A percentile compares a stretch with the other conserved stretches of the same genome.
phyloP scores from a whole-genome alignment of 2,888 invertebrate species.

The Myopa tessellatipennis region DNA sequence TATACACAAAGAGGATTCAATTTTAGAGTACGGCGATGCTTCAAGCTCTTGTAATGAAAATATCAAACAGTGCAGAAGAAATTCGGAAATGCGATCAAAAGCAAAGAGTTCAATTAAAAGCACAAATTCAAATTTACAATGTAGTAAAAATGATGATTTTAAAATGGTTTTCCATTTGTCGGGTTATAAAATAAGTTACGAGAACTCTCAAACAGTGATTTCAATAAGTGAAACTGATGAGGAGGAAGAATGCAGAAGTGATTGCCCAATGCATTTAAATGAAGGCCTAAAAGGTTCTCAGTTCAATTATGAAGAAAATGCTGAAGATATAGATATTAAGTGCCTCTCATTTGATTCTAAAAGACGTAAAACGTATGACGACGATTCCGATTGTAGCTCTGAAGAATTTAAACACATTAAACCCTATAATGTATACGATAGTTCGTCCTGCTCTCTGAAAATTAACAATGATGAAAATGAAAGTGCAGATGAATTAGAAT shows the following conservation, averaged over 20 bases:
- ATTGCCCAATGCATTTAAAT: not conserved
- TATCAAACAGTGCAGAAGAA: no score
- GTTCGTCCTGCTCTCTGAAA: not conserved
- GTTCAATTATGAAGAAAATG: not conserved
- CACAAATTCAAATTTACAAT: no score
- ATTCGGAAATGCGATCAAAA: no score
- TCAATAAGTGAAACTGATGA: not conserved
- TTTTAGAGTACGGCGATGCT: no score
- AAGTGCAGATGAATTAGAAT: slow-evolving; percentile 5
- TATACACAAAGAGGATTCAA: no score
- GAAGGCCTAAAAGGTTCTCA: not conserved
- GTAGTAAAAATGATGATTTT: not conserved
- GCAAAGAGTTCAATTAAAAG: no score
- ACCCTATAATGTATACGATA: not conserved
- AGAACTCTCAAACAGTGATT: not conserved
- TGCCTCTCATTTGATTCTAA: not conserved
- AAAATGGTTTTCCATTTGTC: no score
- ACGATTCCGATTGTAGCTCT: not conserved
- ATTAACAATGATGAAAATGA: not conserved
- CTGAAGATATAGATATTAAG: not conserved
- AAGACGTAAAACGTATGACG: not conserved
- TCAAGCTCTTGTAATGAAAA: no score
- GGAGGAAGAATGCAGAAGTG: not conserved
- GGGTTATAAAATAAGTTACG: not conserved
- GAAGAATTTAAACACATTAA: not conserved